Evolutionary conservation across 2,797 vertebrate species (phyloP).

Genomic region (Eleutherodactylus coqui): DNA sequence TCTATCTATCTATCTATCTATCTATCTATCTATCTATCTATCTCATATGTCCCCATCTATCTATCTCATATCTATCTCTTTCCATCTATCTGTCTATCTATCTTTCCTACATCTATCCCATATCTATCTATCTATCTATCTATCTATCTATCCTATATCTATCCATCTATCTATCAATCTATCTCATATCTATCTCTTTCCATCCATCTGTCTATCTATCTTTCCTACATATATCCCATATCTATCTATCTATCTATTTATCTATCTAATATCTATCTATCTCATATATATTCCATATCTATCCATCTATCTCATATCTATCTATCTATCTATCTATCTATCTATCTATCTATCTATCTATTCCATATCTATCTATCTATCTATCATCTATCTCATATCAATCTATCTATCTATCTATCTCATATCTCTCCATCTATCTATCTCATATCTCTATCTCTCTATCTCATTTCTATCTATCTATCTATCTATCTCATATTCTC

Average conservation of each 20-base stretch:
- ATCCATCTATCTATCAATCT: background rate
- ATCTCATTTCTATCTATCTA: too few species aligned
- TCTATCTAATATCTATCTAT: background rate
- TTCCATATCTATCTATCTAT: too few species aligned
- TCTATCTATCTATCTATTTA: too few species aligned
- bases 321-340: background rate
- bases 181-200: constrained; percentile 1
- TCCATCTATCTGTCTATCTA: background rate
- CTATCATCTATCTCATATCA: too few species aligned
- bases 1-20: background rate
- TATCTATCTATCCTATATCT: background rate
- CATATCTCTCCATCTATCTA: background rate
- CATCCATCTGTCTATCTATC: background rate
- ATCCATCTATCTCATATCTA: background rate
- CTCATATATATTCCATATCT: too few species aligned
- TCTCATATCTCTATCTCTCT: too few species aligned
- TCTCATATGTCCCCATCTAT: too few species aligned
- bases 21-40: background rate
- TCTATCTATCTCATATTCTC: too few species aligned
- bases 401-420: background rate
- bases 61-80: constrained; percentile 1
- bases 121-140: too few species aligned
- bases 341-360: background rate
- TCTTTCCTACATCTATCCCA: background rate
- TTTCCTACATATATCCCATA: background rate